These are phyloP conservation scores for Misgurnus anguillicaudatus DNA, from an alignment of 2,113 vertebrate species.

Conservation along the genomic window DNA sequence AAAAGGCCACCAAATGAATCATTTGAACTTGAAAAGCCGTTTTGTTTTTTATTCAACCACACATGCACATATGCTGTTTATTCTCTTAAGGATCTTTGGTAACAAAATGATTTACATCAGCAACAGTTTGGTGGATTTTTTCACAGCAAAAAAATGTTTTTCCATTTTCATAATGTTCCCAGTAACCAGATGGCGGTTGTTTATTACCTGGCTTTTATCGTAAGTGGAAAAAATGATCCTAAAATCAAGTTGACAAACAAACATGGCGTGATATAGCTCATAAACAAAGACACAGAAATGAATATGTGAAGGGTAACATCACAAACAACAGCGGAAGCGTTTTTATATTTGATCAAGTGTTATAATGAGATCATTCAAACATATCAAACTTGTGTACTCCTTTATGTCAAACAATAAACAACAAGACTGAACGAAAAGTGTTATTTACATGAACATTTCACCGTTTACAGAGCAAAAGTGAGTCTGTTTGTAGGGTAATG, in stretches of 20 bases:
- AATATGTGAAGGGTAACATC: neutral
- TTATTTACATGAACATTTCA: constrained; percentile 10
- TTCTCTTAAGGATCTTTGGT: neutral
- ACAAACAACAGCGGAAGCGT: neutral
- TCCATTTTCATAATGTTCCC: neutral
- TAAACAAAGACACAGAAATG: neutral
- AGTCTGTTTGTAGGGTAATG: no score
- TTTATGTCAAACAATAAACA: constrained; percentile 7
- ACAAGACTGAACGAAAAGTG: constrained; percentile 12
- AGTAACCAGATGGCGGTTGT: neutral
- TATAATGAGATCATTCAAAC: constrained; percentile 6
- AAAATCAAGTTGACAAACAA: neutral
- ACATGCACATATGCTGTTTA: no score
- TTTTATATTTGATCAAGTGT: neutral
- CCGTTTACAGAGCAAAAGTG: no score
- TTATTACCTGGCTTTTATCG: constrained; percentile 12
- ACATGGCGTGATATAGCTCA: neutral
- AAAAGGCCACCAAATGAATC: neutral
- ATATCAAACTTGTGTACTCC: constrained; percentile 6
- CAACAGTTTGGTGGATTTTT: neutral
- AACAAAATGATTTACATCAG: neutral
- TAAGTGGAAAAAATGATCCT: neutral
- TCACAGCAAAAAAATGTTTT: neutral
- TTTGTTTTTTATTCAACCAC: neutral
- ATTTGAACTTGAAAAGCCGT: neutral